phyloP scores from a whole-genome alignment of 2,888 invertebrate genomes.

The Amiota mariae region DNA sequence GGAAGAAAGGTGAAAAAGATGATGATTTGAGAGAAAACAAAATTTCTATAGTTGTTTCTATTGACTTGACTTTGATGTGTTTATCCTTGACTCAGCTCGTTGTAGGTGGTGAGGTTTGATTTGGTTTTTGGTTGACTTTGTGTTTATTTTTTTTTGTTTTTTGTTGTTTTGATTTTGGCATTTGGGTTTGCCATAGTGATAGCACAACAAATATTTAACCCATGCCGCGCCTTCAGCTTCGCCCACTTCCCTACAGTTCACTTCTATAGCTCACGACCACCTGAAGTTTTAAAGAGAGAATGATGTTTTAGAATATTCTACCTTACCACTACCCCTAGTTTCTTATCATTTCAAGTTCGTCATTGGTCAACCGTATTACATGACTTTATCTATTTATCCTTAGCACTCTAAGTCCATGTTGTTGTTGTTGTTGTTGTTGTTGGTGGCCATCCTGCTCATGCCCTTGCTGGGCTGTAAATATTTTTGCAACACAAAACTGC shows the following conservation, averaged over 20 bases:
- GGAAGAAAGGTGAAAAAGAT: constrained; percentile 7
- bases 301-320: not conserved
- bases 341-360: not conserved
- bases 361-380: constrained; percentile 26
- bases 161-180: not conserved
- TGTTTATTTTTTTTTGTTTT: too few relatives aligned
- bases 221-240: constrained; percentile 9
- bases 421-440: constrained; percentile 33
- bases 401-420: constrained; percentile 43
- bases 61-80: constrained; percentile 23
- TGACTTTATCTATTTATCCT: constrained; percentile 13
- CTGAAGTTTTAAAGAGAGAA: not conserved
- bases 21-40: not conserved
- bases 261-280: not conserved
- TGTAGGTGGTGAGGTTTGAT: not conserved
- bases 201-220: constrained; percentile 12
- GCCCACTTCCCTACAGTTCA: not conserved
- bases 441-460: constrained; percentile 51
- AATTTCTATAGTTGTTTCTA: not conserved
- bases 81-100: constrained; percentile 4
- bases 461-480: constrained; percentile 37
- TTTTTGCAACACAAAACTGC: constrained; percentile 62
- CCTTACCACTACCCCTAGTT: too few relatives aligned
- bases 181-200: not conserved
- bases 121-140: constrained; percentile 4